Conservation (phyloP, 2,113 vertebrate genomes). For the Crocuta crocuta region DNA sequence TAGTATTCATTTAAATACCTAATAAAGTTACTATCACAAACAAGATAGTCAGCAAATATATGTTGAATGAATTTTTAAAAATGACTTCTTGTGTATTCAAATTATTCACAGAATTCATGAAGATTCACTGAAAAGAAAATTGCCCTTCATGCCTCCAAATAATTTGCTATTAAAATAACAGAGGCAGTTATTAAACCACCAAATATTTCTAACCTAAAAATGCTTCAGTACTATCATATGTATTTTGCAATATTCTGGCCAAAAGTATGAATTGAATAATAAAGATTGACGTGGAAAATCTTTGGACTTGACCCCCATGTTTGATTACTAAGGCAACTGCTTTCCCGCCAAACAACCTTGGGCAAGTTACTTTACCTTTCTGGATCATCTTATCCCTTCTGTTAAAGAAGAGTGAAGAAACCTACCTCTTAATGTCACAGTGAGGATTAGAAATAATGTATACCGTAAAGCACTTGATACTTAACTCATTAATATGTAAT, state of each 20-base stretch:
- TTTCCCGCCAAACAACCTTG: background rate
- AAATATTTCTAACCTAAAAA: background rate
- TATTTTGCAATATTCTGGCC: background rate
- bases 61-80: background rate
- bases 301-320: background rate
- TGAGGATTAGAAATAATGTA: background rate
- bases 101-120: background rate
- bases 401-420: background rate
- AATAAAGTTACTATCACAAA: background rate
- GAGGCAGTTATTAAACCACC: background rate
- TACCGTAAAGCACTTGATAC: background rate
- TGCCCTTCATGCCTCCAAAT: background rate
- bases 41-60: background rate
- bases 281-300: background rate
- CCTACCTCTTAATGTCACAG: background rate
- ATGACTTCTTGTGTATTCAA: background rate
- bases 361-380: background rate
- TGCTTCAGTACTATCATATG: background rate
- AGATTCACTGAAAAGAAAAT: background rate
- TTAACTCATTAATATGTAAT: background rate
- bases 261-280: background rate
- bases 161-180: background rate
- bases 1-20: background rate
- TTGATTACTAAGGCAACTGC: background rate
- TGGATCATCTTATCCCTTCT: background rate